Evolutionary conservation across 2,113 vertebrate species (phyloP).

Genomic region (Aviceda subcristata): DNA sequence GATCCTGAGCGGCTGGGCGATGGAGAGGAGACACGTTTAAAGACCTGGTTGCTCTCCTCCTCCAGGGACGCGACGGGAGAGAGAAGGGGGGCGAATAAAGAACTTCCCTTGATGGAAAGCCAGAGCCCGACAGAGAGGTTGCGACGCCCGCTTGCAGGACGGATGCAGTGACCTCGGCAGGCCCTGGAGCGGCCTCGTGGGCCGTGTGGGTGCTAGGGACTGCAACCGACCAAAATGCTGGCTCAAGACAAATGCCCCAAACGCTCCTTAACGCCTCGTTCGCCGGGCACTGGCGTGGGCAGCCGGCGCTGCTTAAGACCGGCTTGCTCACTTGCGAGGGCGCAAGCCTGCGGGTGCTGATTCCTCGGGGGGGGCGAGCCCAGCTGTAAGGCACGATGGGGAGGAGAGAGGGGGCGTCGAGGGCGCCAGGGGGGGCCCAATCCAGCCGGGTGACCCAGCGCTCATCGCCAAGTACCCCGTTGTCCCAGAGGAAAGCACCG

Average conservation of each 20-base stretch:
- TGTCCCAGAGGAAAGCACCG: background rate
- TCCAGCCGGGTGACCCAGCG: background rate
- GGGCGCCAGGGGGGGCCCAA: background rate
- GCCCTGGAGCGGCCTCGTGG: background rate
- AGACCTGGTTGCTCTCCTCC: background rate
- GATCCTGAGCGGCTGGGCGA: background rate
- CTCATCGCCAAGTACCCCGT: background rate
- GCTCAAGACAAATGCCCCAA: background rate
- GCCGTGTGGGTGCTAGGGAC: background rate
- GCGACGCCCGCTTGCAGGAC: background rate
- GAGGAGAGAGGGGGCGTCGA: background rate
- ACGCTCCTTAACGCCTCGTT: background rate
- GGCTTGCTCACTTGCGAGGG: background rate
- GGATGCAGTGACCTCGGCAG: background rate
- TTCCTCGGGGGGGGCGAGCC: background rate
- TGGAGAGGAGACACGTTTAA: background rate
- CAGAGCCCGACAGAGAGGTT: background rate
- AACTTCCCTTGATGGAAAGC: background rate
- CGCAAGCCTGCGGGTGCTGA: background rate
- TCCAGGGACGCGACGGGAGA: background rate
- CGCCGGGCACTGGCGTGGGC: background rate
- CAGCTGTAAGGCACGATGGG: constrained; percentile 18
- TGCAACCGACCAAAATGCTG: background rate
- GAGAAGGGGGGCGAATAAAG: background rate
- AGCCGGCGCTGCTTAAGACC: accelerated